Conservation (phyloP, 2,888 invertebrate species). For the Pterobdella sp. region DNA sequence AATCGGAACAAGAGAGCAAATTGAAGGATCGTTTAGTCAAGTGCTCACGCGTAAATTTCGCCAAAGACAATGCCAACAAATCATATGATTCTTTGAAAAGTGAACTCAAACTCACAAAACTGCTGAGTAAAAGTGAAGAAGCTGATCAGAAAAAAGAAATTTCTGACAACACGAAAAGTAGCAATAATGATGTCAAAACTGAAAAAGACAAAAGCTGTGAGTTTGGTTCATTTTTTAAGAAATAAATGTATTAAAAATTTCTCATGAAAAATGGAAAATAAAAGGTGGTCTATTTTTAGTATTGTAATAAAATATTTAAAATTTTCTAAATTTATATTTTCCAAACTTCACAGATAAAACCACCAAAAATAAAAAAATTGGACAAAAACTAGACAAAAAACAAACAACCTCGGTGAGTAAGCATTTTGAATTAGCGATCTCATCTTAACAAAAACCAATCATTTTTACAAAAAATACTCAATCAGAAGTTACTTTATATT, state of each 20-base stretch:
- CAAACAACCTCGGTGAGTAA: too few relatives aligned
- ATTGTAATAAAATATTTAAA: not conserved
- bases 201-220: not conserved
- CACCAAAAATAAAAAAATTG: too few relatives aligned
- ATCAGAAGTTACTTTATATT: too few relatives aligned
- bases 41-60: not conserved
- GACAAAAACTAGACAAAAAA: too few relatives aligned
- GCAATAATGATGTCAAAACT: not conserved
- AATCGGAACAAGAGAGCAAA: not conserved
- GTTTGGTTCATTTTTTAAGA: too few relatives aligned
- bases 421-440: too few relatives aligned
- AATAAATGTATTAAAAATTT: not conserved
- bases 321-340: too few relatives aligned
- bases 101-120: constrained; percentile 10
- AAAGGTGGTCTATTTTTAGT: not conserved
- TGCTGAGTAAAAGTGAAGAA: not conserved
- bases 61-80: not conserved
- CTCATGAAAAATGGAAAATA: not conserved
- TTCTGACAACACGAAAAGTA: not conserved
- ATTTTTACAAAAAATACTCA: too few relatives aligned
- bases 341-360: too few relatives aligned
- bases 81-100: not conserved
- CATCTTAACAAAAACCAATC: too few relatives aligned
- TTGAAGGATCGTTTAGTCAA: constrained; percentile 8
- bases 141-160: not conserved